phyloP scores from a whole-genome alignment of 1,140 invertebrate genomes.

The Tetramorium alpestre region DNA sequence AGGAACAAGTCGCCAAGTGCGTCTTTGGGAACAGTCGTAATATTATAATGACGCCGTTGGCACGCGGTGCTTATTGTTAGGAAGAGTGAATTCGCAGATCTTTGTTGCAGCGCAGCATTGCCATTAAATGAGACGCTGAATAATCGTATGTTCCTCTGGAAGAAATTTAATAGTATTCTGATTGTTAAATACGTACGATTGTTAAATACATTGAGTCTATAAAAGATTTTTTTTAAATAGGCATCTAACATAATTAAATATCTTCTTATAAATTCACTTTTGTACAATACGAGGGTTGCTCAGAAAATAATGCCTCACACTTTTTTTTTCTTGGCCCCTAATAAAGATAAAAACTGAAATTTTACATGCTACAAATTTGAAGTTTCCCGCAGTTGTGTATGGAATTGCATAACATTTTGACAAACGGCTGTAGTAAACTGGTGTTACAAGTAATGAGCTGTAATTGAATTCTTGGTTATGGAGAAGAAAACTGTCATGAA shows the following conservation, averaged over 20 bases:
- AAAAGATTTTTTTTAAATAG: neutral
- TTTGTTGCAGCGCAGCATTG: neutral
- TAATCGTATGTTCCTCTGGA: neutral
- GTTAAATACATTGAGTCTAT: neutral
- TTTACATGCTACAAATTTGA: too few relatives aligned
- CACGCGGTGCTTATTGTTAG: slow-evolving; percentile 6
- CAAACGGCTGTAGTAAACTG: too few relatives aligned
- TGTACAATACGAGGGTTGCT: too few relatives aligned
- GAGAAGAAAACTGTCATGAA: too few relatives aligned
- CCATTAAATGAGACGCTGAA: neutral
- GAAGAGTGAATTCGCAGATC: neutral
- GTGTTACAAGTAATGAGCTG: too few relatives aligned
- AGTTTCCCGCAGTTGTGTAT: too few relatives aligned
- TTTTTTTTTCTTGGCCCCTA: too few relatives aligned
- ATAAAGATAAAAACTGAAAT: too few relatives aligned
- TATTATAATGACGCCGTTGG: slow-evolving; percentile 24
- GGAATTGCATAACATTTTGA: too few relatives aligned
- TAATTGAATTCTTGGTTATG: too few relatives aligned
- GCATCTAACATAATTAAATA: neutral
- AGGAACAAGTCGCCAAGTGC: slow-evolving; percentile 32
- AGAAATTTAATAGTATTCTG: neutral
- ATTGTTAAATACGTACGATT: neutral
- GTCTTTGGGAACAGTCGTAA: slow-evolving; percentile 27
- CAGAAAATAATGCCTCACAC: too few relatives aligned
- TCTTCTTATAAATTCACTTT: neutral